These are phyloP conservation scores for Coracopsis vasa DNA, from an alignment of 2,113 vertebrate species.

Conservation along the genomic window DNA sequence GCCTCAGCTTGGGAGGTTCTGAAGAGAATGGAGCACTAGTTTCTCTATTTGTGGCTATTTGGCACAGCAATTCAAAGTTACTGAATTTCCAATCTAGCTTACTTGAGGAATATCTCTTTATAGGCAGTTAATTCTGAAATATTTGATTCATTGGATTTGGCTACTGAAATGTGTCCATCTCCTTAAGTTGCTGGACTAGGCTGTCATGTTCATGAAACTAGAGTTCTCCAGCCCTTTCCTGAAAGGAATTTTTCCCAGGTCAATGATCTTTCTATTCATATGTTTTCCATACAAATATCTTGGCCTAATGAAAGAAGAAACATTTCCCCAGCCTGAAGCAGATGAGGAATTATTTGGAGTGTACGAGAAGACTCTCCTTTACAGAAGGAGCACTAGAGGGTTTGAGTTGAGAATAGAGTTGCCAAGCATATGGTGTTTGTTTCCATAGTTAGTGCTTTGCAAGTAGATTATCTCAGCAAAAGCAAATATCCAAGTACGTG, in stretches of 20 bases:
- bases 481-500: background rate
- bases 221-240: background rate
- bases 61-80: background rate
- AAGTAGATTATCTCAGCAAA: background rate
- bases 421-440: background rate
- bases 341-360: background rate
- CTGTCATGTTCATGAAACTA: background rate
- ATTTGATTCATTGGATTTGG: background rate
- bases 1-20: background rate
- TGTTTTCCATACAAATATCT: background rate
- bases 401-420: background rate
- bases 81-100: background rate
- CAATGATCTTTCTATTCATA: background rate
- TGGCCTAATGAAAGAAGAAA: background rate
- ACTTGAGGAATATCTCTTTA: background rate
- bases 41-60: background rate
- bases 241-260: background rate
- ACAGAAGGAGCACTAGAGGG: background rate
- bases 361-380: background rate
- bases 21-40: background rate
- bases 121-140: background rate
- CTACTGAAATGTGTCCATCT: background rate
- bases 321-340: background rate
- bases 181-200: background rate
- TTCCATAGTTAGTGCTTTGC: background rate